Percentiles rank a stretch among this genome's conserved stretches.
phyloP scores from a whole-genome alignment of 2,113 vertebrate genomes.

The Rhinichthys klamathensis region DNA sequence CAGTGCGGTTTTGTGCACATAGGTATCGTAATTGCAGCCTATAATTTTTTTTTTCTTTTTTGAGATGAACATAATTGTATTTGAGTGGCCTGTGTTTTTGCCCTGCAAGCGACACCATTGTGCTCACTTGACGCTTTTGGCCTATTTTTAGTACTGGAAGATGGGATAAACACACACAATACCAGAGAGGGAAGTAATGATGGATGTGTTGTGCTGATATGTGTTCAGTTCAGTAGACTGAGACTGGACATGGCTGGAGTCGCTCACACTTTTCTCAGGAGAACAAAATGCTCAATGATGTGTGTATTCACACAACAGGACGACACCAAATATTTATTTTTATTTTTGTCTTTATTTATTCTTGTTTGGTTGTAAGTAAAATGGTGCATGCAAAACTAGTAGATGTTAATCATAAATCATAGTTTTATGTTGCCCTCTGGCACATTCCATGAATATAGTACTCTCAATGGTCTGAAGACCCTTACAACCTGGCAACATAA shows the following conservation, averaged over 20 bases:
- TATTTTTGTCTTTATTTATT: neutral
- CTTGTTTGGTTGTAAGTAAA: neutral
- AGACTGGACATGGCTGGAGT: slow-evolving; percentile 49
- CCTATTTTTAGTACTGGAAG: slow-evolving; percentile 34
- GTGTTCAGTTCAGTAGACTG: slow-evolving; percentile 48
- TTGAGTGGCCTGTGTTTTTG: slow-evolving; percentile 4
- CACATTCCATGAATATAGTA: neutral
- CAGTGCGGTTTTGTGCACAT: neutral
- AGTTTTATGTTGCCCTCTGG: neutral
- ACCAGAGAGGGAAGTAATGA: slow-evolving; percentile 38
- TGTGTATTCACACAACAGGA: neutral
- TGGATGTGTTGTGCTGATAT: slow-evolving; percentile 47
- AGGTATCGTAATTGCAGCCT: neutral
- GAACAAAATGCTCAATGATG: slow-evolving; percentile 32
- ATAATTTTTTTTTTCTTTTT: neutral
- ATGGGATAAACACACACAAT: slow-evolving; percentile 32
- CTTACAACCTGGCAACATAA: neutral
- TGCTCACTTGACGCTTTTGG: slow-evolving; percentile 19
- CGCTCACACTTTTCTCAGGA: slow-evolving; percentile 26
- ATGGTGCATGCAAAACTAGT: neutral
- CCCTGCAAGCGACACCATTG: neutral
- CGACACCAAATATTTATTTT: neutral
- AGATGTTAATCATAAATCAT: neutral
- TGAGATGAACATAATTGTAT: neutral
- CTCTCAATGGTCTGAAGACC: neutral